Percentiles rank a stretch among this genome's conserved stretches.
These are phyloP conservation scores for Nixonia krombeini DNA, from an alignment of 1,140 invertebrate species.

Conservation along the genomic window DNA sequence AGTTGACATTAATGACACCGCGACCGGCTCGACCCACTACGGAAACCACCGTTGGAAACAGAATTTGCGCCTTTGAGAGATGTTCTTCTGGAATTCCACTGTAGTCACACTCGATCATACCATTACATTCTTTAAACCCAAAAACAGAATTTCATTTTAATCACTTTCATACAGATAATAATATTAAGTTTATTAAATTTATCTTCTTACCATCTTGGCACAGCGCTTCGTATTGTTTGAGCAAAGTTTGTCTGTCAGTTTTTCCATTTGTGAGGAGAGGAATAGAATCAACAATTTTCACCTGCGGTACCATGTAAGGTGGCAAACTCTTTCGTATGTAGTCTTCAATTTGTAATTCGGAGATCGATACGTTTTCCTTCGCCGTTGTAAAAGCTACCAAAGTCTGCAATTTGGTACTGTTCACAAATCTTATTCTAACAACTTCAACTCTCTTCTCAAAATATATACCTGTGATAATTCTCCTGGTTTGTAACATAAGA, in stretches of 20 bases:
- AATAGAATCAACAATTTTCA: slow-evolving; percentile 80
- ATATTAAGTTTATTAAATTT: slow-evolving; percentile 1
- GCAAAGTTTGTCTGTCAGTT: slow-evolving; percentile 82
- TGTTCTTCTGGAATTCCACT: slow-evolving; percentile 74
- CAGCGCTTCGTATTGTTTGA: slow-evolving; percentile 81
- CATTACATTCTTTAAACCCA: slow-evolving; percentile 71
- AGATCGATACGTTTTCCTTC: slow-evolving; percentile 69
- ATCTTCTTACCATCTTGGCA: slow-evolving; percentile 69
- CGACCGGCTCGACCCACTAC: slow-evolving; percentile 77
- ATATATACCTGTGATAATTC: slow-evolving; percentile 75
- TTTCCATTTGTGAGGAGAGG: slow-evolving; percentile 89
- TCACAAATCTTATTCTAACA: neutral
- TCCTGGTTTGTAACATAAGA: slow-evolving; percentile 84
- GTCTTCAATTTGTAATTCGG: slow-evolving; percentile 77
- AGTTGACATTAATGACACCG: slow-evolving; percentile 72
- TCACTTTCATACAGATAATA: neutral
- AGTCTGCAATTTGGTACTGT: slow-evolving; percentile 69
- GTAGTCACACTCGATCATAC: slow-evolving; percentile 75
- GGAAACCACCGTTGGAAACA: slow-evolving; percentile 81
- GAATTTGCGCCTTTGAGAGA: slow-evolving; percentile 75
- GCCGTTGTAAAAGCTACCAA: slow-evolving; percentile 82
- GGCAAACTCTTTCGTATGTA: slow-evolving; percentile 76
- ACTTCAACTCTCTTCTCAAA: no score
- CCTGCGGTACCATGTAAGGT: slow-evolving; percentile 83
- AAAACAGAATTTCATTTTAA: neutral